These are phyloP conservation scores for Apis dorsata DNA, from an alignment of 1,140 invertebrate genomes.

Conservation along the genomic window DNA sequence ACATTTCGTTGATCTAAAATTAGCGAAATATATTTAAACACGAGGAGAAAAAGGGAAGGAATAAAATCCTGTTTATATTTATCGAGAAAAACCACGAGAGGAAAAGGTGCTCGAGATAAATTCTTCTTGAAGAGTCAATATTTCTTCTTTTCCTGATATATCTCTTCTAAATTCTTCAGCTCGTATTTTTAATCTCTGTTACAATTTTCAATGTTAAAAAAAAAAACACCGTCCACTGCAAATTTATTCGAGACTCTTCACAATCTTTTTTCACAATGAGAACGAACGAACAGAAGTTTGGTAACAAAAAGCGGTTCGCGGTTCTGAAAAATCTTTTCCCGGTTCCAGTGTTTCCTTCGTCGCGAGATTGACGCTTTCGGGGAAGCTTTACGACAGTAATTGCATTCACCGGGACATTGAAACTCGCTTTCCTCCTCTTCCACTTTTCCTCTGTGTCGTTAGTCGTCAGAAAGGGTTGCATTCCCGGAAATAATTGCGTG, in stretches of 20 bases:
- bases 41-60: too few relatives aligned
- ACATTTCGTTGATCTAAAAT: background rate
- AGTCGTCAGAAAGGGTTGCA: background rate
- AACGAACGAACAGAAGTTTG: background rate
- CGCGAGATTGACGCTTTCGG: background rate
- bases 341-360: background rate
- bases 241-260: background rate
- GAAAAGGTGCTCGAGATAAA: background rate
- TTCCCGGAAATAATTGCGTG: slow-evolving; percentile 27
- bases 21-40: background rate
- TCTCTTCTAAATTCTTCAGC: too few relatives aligned
- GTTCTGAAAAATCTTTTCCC: background rate
- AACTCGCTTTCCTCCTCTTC: background rate
- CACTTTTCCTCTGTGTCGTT: background rate
- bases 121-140: background rate
- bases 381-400: background rate
- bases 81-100: background rate
- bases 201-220: background rate
- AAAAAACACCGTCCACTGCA: background rate
- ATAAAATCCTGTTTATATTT: background rate
- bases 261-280: background rate
- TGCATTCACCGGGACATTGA: background rate
- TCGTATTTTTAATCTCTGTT: background rate
- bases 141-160: background rate
- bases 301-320: background rate